Base-by-base conservation (phyloP, 2,797 vertebrate species). In the Caiman crocodilus region DNA sequence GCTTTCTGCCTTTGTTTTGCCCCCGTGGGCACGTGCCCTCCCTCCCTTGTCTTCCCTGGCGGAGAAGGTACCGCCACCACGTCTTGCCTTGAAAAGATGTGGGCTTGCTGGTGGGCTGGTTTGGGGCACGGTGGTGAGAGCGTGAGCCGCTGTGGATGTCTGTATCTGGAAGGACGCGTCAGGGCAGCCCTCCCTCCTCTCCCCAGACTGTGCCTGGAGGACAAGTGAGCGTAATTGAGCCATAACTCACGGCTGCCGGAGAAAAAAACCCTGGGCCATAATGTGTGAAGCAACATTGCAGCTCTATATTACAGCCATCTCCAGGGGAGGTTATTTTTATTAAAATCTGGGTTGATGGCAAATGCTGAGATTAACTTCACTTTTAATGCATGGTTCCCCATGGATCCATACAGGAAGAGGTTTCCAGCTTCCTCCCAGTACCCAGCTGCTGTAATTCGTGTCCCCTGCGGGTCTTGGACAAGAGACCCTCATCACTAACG, bases 241-340 rank as follows among this genome's bases (percentile, higher is more conserved):
- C 76, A 84, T 95, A 92, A 96, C 84, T 95, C 96, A 86, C 50
- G 6, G 63, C 87, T 91, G 35, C 89, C 82, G 87, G 94, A 57
- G 94, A 57, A 57, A 42, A 87, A 83, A 94, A 87, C 81, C 89
- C 73, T 2, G 63, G 84, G 42, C 92, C 61, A 9, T 87, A 64
- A 74, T 78, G 23, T n/a, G 88, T 80, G 64, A 23, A 65, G 89
- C 59, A 4, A 73, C 63, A 26, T 32, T 85, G 89, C 61, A 79
- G 87, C 76, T 94, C 90, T 82, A 77, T 77, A 79, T 89, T 79
- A 65, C 88, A 74, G 75, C 75, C 89, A 14, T 88, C 91, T 92
- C 92, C 94, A 71, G 90, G 92, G 93, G 90, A 95, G 92, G 79
- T 90, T 81, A 83, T 89, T 93, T 94, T 90, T 91, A 95, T 95